Base-by-base conservation (phyloP, 35 echinoderm and acorn worm species). In the Acanthaster planci region DNA sequence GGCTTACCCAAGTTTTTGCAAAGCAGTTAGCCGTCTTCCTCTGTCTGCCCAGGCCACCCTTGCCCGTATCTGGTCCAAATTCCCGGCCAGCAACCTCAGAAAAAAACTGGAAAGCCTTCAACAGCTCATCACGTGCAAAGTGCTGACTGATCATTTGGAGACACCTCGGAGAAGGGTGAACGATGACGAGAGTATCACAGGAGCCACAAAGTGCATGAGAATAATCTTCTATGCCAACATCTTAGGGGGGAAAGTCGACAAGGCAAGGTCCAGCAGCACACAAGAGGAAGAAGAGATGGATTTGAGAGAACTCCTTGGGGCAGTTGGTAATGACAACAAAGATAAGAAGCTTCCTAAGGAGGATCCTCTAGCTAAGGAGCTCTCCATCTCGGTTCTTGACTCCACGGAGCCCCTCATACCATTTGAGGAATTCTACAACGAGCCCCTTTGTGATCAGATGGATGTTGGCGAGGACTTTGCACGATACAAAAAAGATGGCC, bases 341-440 rank as follows among this genome's bases (percentile, higher is more conserved):
- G 88, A 90, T 17, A 86, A 77, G 36, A 90, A 86, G 83, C 29
- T 68, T 1, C 87, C 87, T 14, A 78, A 59, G 60, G 91, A 90
- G 51, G 95, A 97, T 58, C 79, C 88, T 4, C 79, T 99, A 37
- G 81, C 86, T 21, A 99, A 90, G 55, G 76, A 86, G 37, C 57
- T 99, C 32, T 86, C 82, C 1, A 52, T 94, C 22, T 88, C 76
- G 7, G 60, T 91, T 10, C 35, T 94, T n/a, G 92, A 89, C 52
- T 91, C 86, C 32, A 60, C 76, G 4, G 88, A 89, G 47, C 96
- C 96, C 0, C 86, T 91, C 1, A 91, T 99, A 60, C 85, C 96
- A n/a, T 94, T 99, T 54, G 83, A 80, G 38, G 96, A 99, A 52
- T 99, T 99, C 53, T 94, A 94, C 38, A 99, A 99, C 87, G 96